A percentile compares a stretch with the other conserved stretches of the same genome.
These are phyloP conservation scores for Drosophila tropicalis DNA, from an alignment of 1,140 invertebrate species.

Conservation along the genomic window DNA sequence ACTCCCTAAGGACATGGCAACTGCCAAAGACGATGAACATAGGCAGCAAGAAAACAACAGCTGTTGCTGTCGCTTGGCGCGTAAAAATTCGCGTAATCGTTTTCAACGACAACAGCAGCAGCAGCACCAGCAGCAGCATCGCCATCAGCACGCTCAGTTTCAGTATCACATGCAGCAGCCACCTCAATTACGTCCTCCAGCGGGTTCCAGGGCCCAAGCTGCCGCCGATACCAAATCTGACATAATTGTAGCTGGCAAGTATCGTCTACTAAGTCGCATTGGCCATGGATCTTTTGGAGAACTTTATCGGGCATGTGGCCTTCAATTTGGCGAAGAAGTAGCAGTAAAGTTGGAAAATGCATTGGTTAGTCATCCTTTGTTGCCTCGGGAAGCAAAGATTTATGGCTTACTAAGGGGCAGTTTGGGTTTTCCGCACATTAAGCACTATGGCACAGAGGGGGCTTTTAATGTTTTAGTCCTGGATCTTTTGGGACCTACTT, in stretches of 20 bases:
- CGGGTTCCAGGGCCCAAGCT: background rate
- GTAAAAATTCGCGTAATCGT: background rate
- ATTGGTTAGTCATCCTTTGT: slow-evolving; percentile 94
- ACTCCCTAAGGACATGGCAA: slow-evolving; percentile 10
- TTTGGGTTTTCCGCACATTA: slow-evolving; percentile 95
- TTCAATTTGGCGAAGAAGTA: slow-evolving; percentile 96
- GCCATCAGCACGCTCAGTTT: background rate
- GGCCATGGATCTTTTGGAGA: slow-evolving; percentile 97
- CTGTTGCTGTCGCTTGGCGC: background rate
- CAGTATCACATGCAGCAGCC: background rate
- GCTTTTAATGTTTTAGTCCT: slow-evolving; percentile 96
- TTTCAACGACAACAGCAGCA: background rate
- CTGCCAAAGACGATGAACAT: slow-evolving; percentile 1
- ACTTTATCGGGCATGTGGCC: slow-evolving; percentile 95
- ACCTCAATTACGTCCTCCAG: background rate
- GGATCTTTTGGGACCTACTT: slow-evolving; percentile 94
- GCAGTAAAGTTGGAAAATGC: slow-evolving; percentile 95
- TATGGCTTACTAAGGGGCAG: slow-evolving; percentile 94
- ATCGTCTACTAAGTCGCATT: slow-evolving; percentile 95
- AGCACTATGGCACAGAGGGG: slow-evolving; percentile 91
- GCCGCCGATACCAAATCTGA: slow-evolving; percentile 16
- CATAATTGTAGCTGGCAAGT: slow-evolving; percentile 90
- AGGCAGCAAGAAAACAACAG: background rate
- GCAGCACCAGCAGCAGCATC: background rate
- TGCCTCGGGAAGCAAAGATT: slow-evolving; percentile 95